phyloP scores from a whole-genome alignment of 2,888 invertebrate species.

The Argyra leucocephala region DNA sequence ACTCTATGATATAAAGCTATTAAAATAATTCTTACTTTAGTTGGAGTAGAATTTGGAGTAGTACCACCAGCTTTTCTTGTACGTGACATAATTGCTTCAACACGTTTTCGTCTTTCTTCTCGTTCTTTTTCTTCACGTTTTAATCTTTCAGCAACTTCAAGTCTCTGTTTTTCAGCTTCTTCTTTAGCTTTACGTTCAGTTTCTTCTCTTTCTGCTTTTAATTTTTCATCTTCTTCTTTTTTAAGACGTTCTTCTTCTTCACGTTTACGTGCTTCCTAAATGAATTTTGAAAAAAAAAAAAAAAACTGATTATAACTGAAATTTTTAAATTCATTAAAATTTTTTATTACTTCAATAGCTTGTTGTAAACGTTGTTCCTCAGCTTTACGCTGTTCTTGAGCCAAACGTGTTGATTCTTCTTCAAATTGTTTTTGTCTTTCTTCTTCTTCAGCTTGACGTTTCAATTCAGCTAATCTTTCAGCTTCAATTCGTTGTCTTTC shows the following conservation, averaged over 20 bases:
- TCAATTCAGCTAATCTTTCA: constrained; percentile 62
- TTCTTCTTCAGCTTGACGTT: constrained; percentile 64
- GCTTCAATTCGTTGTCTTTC: constrained; percentile 66
- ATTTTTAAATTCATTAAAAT: neutral
- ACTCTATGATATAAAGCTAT: neutral
- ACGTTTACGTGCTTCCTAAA: constrained; percentile 61
- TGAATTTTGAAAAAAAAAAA: constrained; percentile 15
- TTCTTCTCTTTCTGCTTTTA: constrained; percentile 61
- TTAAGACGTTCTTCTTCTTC: constrained; percentile 68
- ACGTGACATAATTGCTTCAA: constrained; percentile 85
- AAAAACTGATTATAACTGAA: neutral
- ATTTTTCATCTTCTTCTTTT: constrained; percentile 55
- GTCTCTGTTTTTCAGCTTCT: constrained; percentile 72
- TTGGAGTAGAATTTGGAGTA: constrained; percentile 36
- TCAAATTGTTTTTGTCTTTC: constrained; percentile 73
- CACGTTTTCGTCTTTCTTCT: constrained; percentile 75
- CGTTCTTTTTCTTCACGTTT: constrained; percentile 83
- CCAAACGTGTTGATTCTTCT: constrained; percentile 67
- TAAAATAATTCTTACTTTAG: constrained; percentile 32
- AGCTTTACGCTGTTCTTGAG: constrained; percentile 66
- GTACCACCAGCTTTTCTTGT: constrained; percentile 50
- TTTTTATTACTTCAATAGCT: constrained; percentile 58
- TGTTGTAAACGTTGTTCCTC: constrained; percentile 79
- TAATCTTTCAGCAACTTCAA: constrained; percentile 72
- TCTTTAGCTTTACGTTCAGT: constrained; percentile 71